phyloP scores from a whole-genome alignment of 1,140 invertebrate genomes.

The Eumeta japonica region DNA sequence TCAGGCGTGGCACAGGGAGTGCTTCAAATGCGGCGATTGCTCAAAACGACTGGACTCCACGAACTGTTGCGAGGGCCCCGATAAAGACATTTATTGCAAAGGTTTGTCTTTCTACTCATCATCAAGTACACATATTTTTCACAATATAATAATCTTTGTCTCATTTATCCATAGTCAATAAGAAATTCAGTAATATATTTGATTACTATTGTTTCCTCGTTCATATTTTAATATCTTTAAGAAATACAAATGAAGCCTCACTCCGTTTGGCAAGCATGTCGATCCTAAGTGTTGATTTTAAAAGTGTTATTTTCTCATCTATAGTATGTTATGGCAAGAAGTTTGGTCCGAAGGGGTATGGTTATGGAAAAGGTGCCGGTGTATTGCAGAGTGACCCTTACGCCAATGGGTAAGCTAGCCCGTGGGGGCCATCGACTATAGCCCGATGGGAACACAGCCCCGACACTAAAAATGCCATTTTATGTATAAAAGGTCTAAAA shows the following conservation, averaged over 20 bases:
- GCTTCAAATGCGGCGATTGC: constrained; percentile 93
- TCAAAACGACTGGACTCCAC: constrained; percentile 94
- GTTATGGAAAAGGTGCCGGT: constrained; percentile 88
- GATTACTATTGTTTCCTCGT: constrained; percentile 11
- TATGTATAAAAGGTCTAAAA: too few species aligned
- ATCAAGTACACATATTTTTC: too few species aligned
- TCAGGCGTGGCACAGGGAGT: constrained; percentile 88
- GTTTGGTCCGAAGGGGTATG: constrained; percentile 92
- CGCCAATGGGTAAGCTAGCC: constrained; percentile 66
- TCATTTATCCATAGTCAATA: constrained; percentile 5
- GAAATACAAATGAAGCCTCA: too few species aligned
- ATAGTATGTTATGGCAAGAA: constrained; percentile 90
- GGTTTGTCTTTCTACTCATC: constrained; percentile 65
- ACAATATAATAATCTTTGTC: constrained; percentile 69
- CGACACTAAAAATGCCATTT: too few species aligned
- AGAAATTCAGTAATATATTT: constrained; percentile 7
- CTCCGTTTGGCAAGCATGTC: too few species aligned
- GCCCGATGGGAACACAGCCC: constrained; percentile 36
- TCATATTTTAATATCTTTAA: constrained; percentile 18
- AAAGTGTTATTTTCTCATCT: constrained; percentile 42
- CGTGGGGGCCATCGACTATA: constrained; percentile 15
- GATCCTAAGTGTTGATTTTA: too few species aligned
- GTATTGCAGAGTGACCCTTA: constrained; percentile 83
- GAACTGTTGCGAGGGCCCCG: constrained; percentile 91
- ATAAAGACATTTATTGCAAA: constrained; percentile 98